phyloP scores from a whole-genome alignment of 2,797 vertebrate species.

The Danio aesculapii region DNA sequence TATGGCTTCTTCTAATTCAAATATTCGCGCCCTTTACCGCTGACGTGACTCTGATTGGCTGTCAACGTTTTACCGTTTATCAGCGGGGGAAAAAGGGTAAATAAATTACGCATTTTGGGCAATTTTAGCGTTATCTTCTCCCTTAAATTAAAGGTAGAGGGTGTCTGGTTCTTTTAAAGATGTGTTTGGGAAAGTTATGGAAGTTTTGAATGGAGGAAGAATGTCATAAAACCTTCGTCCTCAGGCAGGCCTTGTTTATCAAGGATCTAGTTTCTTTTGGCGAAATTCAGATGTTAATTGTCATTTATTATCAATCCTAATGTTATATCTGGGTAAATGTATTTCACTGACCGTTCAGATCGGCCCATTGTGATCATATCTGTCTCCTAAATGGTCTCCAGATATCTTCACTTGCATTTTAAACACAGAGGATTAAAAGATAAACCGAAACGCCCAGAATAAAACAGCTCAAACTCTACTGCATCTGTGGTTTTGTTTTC shows the following conservation, averaged over 20 bases:
- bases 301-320: not conserved
- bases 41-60: not conserved
- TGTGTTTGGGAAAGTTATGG: conserved; percentile 8
- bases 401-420: not conserved
- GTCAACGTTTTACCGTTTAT: not conserved
- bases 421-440: conserved; percentile 1
- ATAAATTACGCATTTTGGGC: no score
- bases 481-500: not conserved
- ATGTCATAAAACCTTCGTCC: not conserved
- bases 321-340: conserved; percentile 25
- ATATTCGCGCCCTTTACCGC: not conserved
- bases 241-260: not conserved
- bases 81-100: not conserved
- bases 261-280: conserved; percentile 7
- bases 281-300: not conserved
- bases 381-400: not conserved
- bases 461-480: conserved; percentile 9
- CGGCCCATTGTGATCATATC: not conserved
- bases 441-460: conserved; percentile 26
- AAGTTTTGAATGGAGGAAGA: conserved; percentile 22
- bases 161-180: not conserved
- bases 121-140: not conserved
- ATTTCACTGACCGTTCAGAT: not conserved
- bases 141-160: not conserved
- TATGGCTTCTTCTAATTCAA: not conserved